Conservation (phyloP, 2,888 invertebrate genomes). For the Timandra comae region DNA sequence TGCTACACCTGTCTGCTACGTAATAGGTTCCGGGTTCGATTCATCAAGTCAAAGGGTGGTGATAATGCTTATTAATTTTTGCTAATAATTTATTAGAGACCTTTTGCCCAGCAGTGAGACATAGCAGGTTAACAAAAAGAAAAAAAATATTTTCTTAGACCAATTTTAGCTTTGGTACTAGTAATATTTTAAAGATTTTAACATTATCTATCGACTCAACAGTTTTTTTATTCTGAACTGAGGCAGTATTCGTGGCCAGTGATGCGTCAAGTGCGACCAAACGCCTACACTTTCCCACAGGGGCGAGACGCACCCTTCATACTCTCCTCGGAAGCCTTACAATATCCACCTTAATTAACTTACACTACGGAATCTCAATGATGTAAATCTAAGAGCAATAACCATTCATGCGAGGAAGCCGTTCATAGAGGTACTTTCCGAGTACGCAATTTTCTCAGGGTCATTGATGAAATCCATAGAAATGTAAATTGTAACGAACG, state of each 20-base stretch:
- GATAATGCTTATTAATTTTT: no score
- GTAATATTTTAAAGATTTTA: no score
- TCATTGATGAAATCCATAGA: constrained; percentile 2
- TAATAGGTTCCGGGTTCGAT: no score
- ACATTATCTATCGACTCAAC: constrained; percentile 26
- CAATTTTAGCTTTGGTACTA: no score
- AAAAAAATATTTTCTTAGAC: no score
- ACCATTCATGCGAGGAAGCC: not conserved
- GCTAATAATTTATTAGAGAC: no score
- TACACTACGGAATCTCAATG: constrained; percentile 21
- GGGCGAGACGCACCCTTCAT: constrained; percentile 25
- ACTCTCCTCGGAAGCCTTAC: constrained; percentile 47
- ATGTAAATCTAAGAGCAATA: constrained; percentile 16
- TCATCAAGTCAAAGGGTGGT: no score
- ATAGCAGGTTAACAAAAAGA: no score
- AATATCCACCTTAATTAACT: constrained; percentile 35
- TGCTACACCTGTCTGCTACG: no score
- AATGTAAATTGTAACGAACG: constrained; percentile 13
- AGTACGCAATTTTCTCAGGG: no score
- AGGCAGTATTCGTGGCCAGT: constrained; percentile 62
- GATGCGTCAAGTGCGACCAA: constrained; percentile 63
- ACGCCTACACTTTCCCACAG: constrained; percentile 64
- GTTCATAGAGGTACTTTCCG: constrained; percentile 2
- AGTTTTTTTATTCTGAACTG: constrained; percentile 24
- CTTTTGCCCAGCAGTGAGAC: no score